Evolutionary conservation across 2,888 invertebrate genomes (phyloP), one percentile per base, ranked within the genome.

Genomic region (Azorinus chamasolen): DNA sequence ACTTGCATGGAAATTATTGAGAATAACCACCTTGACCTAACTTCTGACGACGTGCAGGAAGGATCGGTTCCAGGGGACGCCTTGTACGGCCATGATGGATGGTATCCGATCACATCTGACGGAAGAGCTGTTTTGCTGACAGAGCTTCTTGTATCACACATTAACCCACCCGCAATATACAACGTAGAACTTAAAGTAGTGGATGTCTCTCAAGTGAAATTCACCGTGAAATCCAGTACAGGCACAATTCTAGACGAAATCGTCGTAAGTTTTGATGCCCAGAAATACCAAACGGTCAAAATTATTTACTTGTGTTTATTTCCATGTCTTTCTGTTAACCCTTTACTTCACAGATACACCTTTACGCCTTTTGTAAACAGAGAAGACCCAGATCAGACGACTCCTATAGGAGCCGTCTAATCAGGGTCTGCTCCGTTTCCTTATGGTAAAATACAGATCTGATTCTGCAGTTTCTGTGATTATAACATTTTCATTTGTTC

Each of bases 1-100:
- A 58, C 41, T 12, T 66, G 66, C 14, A 66, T 66, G 66, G 66
- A 66, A 25, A 50, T 57, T n/a, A 16, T 66, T 24, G 27, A 55
- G 16, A 57, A 57, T 32, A 27, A 25, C 2, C 66, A 66, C 22
- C 41, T 66, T 5, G 14, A 32, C 3, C 18, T 66, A 37, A 46
- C 66, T 18, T 66, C 66, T 2, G 57, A 48, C 22, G 50, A 66
- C 18, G 57, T 37, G 0, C 16, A 25, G 6, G 48, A 37, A 12
- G 48, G 39, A 12, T 66, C 66, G 6, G 32, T n/a, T 10, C 57
- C 66, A 4, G 18, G 3, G 6, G 66, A 66, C 24, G 57, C 66
- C 6, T 24, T 66, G 10, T 24, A 20, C 12, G 66, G 66, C 5
- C 8, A 24, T 10, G 24, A 32, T n/a, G 66, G 66, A 1, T 66